phyloP scores from a whole-genome alignment of 2,113 vertebrate species.

The Eulemur macaco region DNA sequence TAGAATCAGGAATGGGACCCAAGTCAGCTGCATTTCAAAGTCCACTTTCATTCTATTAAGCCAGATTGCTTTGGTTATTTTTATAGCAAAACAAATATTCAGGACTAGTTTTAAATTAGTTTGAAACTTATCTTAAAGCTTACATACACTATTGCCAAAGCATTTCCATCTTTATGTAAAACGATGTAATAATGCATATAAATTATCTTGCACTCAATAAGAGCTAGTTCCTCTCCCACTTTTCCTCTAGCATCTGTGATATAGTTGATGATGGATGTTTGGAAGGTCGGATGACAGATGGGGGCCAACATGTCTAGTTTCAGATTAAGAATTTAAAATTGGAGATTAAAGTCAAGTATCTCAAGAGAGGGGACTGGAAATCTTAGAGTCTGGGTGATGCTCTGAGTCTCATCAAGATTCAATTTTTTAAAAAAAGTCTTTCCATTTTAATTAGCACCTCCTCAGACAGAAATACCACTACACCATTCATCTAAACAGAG shows the following conservation, averaged over 20 bases:
- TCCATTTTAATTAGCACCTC: constrained; percentile 60
- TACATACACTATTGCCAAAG: constrained; percentile 67
- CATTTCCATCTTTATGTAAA: constrained; percentile 75
- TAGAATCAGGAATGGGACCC: not conserved
- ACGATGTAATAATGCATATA: constrained; percentile 76
- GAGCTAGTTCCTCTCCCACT: constrained; percentile 40
- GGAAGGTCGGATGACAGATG: constrained; percentile 76
- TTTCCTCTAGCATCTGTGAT: constrained; percentile 75
- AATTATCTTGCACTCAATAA: constrained; percentile 72
- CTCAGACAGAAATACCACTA: constrained; percentile 26
- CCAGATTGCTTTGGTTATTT: constrained; percentile 64
- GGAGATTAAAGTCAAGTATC: constrained; percentile 69
- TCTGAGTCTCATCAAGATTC: constrained; percentile 57
- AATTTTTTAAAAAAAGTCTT: not conserved
- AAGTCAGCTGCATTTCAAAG: constrained; percentile 38
- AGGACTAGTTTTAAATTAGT: constrained; percentile 71
- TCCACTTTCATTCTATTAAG: constrained; percentile 58
- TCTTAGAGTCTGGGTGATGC: constrained; percentile 5
- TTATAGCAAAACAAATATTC: constrained; percentile 70
- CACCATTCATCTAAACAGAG: constrained; percentile 44
- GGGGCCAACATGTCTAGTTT: constrained; percentile 73
- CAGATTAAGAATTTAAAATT: constrained; percentile 70
- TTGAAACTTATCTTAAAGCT: constrained; percentile 66
- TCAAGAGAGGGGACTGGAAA: constrained; percentile 33
- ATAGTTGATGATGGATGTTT: constrained; percentile 71